Base-by-base conservation (phyloP, 2,113 vertebrate species). In the Stegostoma tigrinum region DNA sequence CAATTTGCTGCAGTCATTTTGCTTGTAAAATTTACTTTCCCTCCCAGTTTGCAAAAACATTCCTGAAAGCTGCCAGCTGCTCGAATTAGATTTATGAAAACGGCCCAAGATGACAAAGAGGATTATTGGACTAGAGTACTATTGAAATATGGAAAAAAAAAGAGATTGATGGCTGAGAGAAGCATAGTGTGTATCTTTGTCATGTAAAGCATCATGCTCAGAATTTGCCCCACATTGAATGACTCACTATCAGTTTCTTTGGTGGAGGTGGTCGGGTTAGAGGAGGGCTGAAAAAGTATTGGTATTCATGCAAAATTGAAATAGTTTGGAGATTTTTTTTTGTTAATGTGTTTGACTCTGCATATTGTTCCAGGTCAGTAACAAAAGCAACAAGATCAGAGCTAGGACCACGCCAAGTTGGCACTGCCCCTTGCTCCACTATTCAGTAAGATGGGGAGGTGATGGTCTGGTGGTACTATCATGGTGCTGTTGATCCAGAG, bases 1-100 rank as follows among this genome's bases (percentile, higher is more conserved):
- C 17, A 94, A 75, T 72, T 95, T 95, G 48, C 94, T 72, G 68
- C 94, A 94, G 27, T 70, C 93, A 94, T 94, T 70, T 70, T 27
- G 42, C 15, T 94, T 72, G 48, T 66, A 52, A 19, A 95, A 95
- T 95, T 45, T 34, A 34, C 21, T 95, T 52, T 34, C 24, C 19
- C 21, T 27, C 66, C 34, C 93, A 94, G 64, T 42, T 45, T 90
- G 15, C 70, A 68, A 17, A 94, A 94, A 95, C 45, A 23, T 52
- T 34, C 38, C 93, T 15, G 5, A 95, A 95, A 66, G 38, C 67
- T 72, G 94, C 3, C 45, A 45, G 94, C 24, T 70, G 68, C 10
- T 30, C 6, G 68, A 72, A 75, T 75, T 72, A 95, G 94, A 95
- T 95, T 95, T 34, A 95, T 95, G 68, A 68, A 48, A 75, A 15